phyloP scores from a whole-genome alignment of 64 coral and sea anemone genomes.

The Anthopleura sola region DNA sequence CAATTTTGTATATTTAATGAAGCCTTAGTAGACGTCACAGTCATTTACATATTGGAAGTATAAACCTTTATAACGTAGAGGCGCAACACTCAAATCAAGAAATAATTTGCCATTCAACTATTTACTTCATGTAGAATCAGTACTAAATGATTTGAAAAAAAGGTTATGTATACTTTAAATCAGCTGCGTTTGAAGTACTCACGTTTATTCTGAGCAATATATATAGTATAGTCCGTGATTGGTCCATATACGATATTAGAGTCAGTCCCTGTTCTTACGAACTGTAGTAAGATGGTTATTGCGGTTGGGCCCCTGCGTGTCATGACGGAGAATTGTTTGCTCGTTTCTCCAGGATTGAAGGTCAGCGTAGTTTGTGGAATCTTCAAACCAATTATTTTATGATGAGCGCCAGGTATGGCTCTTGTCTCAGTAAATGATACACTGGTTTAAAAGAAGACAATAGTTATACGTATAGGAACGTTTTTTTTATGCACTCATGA shows the following conservation, averaged over 20 bases:
- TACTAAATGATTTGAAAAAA: too few relatives aligned
- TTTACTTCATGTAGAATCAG: too few relatives aligned
- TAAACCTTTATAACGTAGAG: too few relatives aligned
- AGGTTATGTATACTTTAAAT: too few relatives aligned
- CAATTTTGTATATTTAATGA: too few relatives aligned
- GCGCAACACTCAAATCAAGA: too few relatives aligned
- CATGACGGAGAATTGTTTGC: background rate
- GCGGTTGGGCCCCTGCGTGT: background rate
- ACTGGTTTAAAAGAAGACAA: background rate
- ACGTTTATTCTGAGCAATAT: background rate
- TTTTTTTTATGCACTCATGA: too few relatives aligned
- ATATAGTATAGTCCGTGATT: background rate
- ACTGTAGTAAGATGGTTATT: background rate
- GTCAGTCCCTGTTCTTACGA: background rate
- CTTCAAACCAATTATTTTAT: background rate
- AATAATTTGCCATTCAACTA: too few relatives aligned
- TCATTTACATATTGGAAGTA: too few relatives aligned
- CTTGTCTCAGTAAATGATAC: background rate
- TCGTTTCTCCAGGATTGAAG: background rate
- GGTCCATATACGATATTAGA: background rate
- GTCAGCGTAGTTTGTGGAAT: background rate
- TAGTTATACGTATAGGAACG: too few relatives aligned
- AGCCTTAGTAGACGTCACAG: too few relatives aligned
- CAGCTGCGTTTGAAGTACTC: background rate
- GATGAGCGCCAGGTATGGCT: background rate